A percentile compares a stretch with the other conserved stretches of the same genome.
These are phyloP conservation scores for Lycaena phlaeas DNA, from an alignment of 2,888 invertebrate genomes.

Conservation along the genomic window DNA sequence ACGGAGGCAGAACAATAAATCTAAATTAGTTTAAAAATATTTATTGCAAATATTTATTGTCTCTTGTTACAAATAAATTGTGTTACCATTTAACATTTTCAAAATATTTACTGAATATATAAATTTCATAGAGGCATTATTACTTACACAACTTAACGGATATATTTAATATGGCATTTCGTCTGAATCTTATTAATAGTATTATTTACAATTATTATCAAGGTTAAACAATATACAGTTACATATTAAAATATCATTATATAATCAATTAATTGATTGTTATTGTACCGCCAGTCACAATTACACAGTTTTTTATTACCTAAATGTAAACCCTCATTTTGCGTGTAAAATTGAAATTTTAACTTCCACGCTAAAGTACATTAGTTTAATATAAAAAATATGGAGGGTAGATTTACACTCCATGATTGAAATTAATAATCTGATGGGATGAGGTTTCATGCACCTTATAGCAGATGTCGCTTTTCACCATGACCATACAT, in stretches of 20 bases:
- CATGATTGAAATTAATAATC: too few relatives aligned
- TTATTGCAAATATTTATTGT: constrained; percentile 1
- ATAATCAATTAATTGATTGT: not conserved
- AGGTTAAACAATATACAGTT: constrained; percentile 25
- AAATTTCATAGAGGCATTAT: constrained; percentile 8
- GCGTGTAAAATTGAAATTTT: too few relatives aligned
- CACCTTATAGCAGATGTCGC: too few relatives aligned
- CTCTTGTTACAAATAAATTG: not conserved
- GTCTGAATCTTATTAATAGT: constrained; percentile 25
- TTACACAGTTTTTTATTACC: too few relatives aligned
- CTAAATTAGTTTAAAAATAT: not conserved
- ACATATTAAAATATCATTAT: not conserved
- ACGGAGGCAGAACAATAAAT: too few relatives aligned
- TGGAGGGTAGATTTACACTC: too few relatives aligned
- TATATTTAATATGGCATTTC: constrained; percentile 66
- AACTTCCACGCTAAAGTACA: too few relatives aligned
- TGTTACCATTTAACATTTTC: not conserved
- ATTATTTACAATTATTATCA: constrained; percentile 38
- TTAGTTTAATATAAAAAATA: too few relatives aligned
- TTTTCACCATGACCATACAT: too few relatives aligned
- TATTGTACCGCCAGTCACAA: too few relatives aligned
- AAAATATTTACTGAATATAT: not conserved
- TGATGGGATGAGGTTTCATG: too few relatives aligned
- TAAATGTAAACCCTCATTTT: too few relatives aligned
- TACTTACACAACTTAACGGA: constrained; percentile 16